A percentile compares a stretch with the other conserved stretches of the same genome.
These are phyloP conservation scores for Oncorhynchus gorbuscha DNA, from an alignment of 2,113 vertebrate genomes.

Conservation along the genomic window DNA sequence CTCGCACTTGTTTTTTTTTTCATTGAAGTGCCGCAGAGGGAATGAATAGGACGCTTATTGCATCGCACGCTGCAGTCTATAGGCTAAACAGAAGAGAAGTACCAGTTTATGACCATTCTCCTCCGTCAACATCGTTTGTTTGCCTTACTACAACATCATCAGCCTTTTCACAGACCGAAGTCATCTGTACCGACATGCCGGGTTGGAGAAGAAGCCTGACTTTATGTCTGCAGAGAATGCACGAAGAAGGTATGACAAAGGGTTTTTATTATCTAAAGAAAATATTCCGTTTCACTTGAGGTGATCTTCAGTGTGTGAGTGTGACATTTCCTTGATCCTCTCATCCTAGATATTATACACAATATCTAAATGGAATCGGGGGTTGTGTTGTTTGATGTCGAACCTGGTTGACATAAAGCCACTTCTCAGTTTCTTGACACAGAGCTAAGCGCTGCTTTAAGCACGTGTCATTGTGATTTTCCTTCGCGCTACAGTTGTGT, in stretches of 20 bases:
- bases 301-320: too few species aligned
- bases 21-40: neutral
- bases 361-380: too few species aligned
- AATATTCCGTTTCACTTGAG: neutral
- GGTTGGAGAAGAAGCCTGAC: conserved; percentile 84
- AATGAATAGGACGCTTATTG: neutral
- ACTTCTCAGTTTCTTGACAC: too few species aligned
- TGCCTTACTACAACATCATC: neutral
- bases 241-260: conserved; percentile 80
- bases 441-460: too few species aligned
- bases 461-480: too few species aligned
- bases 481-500: too few species aligned
- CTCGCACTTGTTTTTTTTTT: too few species aligned
- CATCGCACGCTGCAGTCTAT: neutral
- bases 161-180: neutral
- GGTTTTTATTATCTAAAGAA: neutral
- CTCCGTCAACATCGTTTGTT: neutral
- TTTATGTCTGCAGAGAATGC: conserved; percentile 83
- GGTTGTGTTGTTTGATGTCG: too few species aligned
- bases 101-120: neutral
- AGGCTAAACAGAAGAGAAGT: too few species aligned
- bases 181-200: conserved; percentile 68
- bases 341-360: too few species aligned
- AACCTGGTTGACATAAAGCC: too few species aligned
- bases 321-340: too few species aligned